These are phyloP conservation scores for Tholera decimalis DNA, from an alignment of 2,888 invertebrate genomes.

Conservation along the genomic window DNA sequence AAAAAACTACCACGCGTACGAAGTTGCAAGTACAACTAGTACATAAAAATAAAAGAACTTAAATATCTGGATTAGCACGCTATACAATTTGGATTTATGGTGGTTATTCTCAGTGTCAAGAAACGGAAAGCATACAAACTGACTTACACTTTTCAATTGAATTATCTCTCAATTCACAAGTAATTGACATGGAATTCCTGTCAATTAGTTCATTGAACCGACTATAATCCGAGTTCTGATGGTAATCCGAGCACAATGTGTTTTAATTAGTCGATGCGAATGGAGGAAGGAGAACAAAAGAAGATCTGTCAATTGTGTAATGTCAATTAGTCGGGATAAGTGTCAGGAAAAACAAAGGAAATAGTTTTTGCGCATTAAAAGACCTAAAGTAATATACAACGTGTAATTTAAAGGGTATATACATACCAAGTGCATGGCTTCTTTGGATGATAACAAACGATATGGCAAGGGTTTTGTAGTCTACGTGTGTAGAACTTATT, in stretches of 20 bases:
- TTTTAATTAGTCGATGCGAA: slow-evolving; percentile 40
- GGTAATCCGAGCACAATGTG: slow-evolving; percentile 34
- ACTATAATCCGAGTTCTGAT: slow-evolving; percentile 13
- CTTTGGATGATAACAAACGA: too few relatives aligned
- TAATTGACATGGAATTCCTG: slow-evolving; percentile 7
- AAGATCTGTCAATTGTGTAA: slow-evolving; percentile 42
- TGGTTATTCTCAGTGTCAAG: background rate
- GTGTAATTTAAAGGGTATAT: too few relatives aligned
- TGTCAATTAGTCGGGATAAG: slow-evolving; percentile 53
- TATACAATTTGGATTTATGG: background rate
- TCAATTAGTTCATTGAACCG: slow-evolving; percentile 41
- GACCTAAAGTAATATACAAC: too few relatives aligned
- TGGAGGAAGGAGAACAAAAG: slow-evolving; percentile 27
- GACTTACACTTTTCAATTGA: background rate
- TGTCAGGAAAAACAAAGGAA: slow-evolving; percentile 14
- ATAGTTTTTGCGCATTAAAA: background rate
- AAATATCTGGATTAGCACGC: background rate
- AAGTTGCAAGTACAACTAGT: too few relatives aligned
- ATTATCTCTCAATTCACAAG: background rate
- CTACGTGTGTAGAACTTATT: too few relatives aligned
- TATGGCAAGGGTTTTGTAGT: too few relatives aligned
- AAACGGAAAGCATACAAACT: background rate
- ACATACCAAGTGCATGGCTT: too few relatives aligned
- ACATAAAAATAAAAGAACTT: background rate
- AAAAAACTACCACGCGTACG: too few relatives aligned